Conservation (phyloP, 2,888 invertebrate genomes). For the Drosophila robusta region DNA sequence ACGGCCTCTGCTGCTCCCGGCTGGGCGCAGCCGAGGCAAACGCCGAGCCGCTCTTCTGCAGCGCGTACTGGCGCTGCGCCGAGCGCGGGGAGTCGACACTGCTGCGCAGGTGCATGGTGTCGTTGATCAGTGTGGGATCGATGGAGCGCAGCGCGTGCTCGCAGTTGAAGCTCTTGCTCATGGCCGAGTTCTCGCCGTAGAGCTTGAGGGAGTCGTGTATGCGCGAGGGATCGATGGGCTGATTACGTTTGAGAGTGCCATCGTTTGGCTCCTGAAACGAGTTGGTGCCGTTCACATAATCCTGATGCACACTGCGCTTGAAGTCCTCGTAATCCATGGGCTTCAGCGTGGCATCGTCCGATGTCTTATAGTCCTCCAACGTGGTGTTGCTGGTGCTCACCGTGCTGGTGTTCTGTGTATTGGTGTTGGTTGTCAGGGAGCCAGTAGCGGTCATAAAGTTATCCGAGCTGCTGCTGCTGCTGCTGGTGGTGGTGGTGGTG, state of each 20-base stretch:
- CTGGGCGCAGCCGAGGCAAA: slow-evolving; percentile 57
- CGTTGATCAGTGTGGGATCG: slow-evolving; percentile 83
- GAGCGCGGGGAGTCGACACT: slow-evolving; percentile 71
- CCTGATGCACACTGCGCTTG: slow-evolving; percentile 84
- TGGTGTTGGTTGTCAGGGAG: slow-evolving; percentile 73
- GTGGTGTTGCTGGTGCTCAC: slow-evolving; percentile 75
- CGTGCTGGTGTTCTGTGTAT: slow-evolving; percentile 71
- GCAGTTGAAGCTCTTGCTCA: slow-evolving; percentile 85
- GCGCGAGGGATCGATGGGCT: slow-evolving; percentile 86
- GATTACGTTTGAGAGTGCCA: slow-evolving; percentile 84
- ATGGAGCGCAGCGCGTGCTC: slow-evolving; percentile 84
- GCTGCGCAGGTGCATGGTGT: slow-evolving; percentile 80
- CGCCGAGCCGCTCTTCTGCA: slow-evolving; percentile 84
- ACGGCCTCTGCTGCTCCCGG: slow-evolving; percentile 51
- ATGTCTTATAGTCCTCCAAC: slow-evolving; percentile 76
- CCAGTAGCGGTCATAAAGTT: slow-evolving; percentile 83
- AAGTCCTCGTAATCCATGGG: slow-evolving; percentile 85
- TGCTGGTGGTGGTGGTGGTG: slow-evolving; percentile 65
- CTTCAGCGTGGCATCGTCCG: slow-evolving; percentile 84
- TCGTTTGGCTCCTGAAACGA: slow-evolving; percentile 83
- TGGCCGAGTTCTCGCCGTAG: slow-evolving; percentile 84
- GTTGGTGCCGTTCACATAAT: slow-evolving; percentile 84
- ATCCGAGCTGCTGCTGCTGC: slow-evolving; percentile 78
- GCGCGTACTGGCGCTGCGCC: slow-evolving; percentile 77
- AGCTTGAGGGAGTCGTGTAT: slow-evolving; percentile 85